A percentile compares a stretch with the other conserved stretches of the same genome.
Conservation (phyloP, 1,140 invertebrate genomes). For the Mamestra configurata region DNA sequence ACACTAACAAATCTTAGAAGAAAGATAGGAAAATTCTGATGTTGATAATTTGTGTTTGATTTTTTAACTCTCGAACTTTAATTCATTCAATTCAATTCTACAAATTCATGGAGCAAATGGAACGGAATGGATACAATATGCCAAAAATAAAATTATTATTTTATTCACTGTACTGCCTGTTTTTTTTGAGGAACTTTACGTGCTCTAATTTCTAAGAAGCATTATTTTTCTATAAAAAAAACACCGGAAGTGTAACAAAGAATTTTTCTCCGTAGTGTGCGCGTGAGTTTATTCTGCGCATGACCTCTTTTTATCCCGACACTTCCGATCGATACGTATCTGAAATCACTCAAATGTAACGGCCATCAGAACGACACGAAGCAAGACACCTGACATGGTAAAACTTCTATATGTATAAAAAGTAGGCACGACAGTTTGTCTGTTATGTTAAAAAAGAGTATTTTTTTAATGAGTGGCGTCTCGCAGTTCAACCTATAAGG, state of each 20-base stretch:
- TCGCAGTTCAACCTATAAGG: too few species aligned
- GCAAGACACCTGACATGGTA: conserved; percentile 33
- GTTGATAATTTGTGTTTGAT: too few species aligned
- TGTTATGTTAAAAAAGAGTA: too few species aligned
- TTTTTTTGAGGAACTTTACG: neutral
- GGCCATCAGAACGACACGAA: conserved; percentile 36
- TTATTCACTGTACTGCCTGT: neutral
- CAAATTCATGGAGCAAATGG: too few species aligned
- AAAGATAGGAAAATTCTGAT: too few species aligned
- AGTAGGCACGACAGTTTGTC: too few species aligned
- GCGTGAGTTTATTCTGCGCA: conserved; percentile 26
- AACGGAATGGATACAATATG: neutral
- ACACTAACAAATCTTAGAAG: too few species aligned
- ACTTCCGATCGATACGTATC: conserved; percentile 44
- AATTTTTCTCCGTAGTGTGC: neutral
- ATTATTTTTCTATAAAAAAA: neutral
- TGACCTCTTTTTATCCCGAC: conserved; percentile 31
- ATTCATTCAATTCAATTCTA: too few species aligned
- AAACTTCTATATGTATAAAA: neutral
- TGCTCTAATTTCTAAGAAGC: neutral
- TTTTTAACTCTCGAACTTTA: neutral
- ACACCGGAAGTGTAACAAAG: conserved; percentile 16
- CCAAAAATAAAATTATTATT: neutral
- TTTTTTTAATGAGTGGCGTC: too few species aligned
- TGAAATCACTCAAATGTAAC: conserved; percentile 48